phyloP scores from a whole-genome alignment of 2,888 invertebrate genomes.

The Scaptomyza reducta region DNA sequence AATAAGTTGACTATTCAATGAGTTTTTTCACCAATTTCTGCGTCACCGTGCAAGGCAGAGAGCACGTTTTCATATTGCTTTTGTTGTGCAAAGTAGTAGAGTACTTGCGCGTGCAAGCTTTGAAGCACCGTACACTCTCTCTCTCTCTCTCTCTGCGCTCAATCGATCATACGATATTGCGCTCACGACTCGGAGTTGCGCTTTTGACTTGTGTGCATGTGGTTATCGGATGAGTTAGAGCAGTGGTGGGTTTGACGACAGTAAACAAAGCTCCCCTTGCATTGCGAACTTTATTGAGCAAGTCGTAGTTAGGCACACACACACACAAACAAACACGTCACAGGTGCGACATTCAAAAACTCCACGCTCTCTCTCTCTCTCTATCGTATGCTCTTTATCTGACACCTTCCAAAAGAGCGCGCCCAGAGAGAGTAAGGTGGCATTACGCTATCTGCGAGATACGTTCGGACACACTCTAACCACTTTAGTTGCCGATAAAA shows the following conservation, averaged over 20 bases:
- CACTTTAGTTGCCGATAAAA: conserved; percentile 77
- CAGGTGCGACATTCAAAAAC: conserved; percentile 47
- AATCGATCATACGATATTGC: conserved; percentile 30
- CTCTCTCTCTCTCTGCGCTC: conserved; percentile 6
- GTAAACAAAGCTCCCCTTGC: conserved; percentile 23
- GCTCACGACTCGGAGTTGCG: conserved; percentile 19
- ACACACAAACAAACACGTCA: conserved; percentile 2
- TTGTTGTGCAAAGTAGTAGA: conserved; percentile 2
- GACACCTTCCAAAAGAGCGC: conserved; percentile 13
- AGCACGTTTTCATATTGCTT: conserved; percentile 21
- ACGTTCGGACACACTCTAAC: conserved; percentile 42
- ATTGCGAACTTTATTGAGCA: conserved; percentile 23
- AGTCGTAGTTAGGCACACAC: conserved; percentile 14
- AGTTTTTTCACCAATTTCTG: conserved; percentile 1
- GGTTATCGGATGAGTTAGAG: conserved; percentile 14
- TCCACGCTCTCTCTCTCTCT: conserved; percentile 24
- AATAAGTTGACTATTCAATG: neutral
- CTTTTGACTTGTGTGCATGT: conserved; percentile 13
- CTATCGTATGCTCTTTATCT: conserved; percentile 7
- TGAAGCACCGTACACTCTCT: conserved; percentile 4
- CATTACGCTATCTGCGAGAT: conserved; percentile 57
- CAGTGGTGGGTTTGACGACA: neutral
- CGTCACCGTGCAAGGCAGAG: conserved; percentile 35
- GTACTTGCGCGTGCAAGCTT: conserved; percentile 24
- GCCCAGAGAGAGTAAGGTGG: conserved; percentile 19